A percentile compares a stretch with the other conserved stretches of the same genome.
These are phyloP conservation scores for Erethizon dorsatum DNA, from an alignment of 2,797 vertebrate genomes.

Conservation along the genomic window DNA sequence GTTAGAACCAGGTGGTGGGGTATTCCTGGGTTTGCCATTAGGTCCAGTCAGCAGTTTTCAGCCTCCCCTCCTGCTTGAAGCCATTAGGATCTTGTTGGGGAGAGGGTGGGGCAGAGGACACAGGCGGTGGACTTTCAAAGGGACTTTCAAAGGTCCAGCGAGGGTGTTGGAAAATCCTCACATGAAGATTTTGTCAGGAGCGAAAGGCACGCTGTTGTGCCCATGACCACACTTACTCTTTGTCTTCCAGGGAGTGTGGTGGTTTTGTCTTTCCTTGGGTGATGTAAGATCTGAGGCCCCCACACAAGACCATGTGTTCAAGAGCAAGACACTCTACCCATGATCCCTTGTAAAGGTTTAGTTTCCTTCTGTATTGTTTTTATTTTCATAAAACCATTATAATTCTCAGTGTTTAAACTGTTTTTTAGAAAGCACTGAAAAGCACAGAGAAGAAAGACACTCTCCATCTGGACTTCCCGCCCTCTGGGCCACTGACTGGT, in stretches of 20 bases:
- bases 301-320: neutral
- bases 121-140: neutral
- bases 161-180: neutral
- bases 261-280: constrained; percentile 63
- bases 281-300: constrained; percentile 64
- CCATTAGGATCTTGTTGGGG: neutral
- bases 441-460: neutral
- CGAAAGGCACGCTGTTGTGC: neutral
- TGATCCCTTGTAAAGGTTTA: neutral
- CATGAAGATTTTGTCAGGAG: neutral
- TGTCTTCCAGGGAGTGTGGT: neutral
- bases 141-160: neutral
- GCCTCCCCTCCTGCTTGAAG: neutral
- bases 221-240: constrained; percentile 68
- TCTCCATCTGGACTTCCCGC: neutral
- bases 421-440: constrained; percentile 15
- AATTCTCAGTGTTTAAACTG: neutral
- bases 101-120: neutral
- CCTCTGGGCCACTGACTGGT: neutral
- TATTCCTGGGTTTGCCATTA: constrained; percentile 49
- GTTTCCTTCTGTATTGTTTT: constrained; percentile 3
- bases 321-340: constrained; percentile 25
- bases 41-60: constrained; percentile 12
- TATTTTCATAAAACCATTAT: neutral
- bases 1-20: neutral